Evolutionary conservation across 1,140 invertebrate species (phyloP).

Genomic region (Bombus huntii): DNA sequence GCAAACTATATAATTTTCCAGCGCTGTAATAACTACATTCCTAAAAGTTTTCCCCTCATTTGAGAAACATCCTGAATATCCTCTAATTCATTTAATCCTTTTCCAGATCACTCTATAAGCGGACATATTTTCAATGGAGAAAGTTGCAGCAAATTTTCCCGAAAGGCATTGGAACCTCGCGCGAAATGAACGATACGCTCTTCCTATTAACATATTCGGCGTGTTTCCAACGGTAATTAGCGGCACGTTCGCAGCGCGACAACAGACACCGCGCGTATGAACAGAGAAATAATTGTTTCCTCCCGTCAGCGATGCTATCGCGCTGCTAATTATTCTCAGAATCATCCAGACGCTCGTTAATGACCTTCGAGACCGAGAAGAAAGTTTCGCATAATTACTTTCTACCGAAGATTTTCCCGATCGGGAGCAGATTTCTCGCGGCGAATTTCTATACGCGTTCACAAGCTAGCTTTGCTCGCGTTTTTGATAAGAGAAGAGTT

Average conservation of each 20-base stretch:
- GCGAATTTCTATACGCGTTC: constrained; percentile 51
- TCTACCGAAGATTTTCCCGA: constrained; percentile 71
- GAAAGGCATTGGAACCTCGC: not conserved
- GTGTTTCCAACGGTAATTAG: constrained; percentile 27
- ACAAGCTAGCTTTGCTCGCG: no score
- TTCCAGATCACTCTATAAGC: not conserved
- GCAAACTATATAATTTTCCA: no score
- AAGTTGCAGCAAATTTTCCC: constrained; percentile 13
- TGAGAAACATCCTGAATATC: not conserved
- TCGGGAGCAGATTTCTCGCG: constrained; percentile 52
- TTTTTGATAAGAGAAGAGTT: not conserved
- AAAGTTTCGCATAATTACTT: constrained; percentile 79
- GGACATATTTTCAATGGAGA: constrained; percentile 3
- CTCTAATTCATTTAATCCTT: not conserved
- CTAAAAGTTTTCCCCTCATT: not conserved
- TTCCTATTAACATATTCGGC: constrained; percentile 18
- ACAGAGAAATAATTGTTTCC: constrained; percentile 49
- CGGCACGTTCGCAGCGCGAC: constrained; percentile 5
- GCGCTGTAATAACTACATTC: not conserved
- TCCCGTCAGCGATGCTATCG: constrained; percentile 47
- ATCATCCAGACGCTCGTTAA: constrained; percentile 71
- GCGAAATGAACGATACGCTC: not conserved
- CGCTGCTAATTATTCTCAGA: constrained; percentile 52
- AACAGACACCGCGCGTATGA: constrained; percentile 20
- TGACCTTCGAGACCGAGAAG: constrained; percentile 78